These are phyloP conservation scores for Drosophila tani DNA, from an alignment of 1,140 invertebrate genomes.

Conservation along the genomic window DNA sequence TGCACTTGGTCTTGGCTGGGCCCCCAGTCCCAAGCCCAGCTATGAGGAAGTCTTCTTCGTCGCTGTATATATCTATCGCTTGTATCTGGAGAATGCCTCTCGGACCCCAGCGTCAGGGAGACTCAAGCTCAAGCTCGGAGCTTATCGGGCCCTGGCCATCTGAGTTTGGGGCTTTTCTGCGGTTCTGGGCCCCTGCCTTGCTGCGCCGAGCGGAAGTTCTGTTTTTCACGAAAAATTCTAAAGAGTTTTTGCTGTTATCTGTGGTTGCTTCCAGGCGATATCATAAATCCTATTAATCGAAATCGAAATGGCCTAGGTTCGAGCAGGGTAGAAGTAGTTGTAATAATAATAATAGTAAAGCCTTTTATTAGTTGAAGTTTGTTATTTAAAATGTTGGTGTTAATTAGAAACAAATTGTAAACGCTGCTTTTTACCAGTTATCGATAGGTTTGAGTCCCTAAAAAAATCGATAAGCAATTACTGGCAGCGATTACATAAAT, in stretches of 20 bases:
- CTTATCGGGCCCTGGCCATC: constrained; percentile 31
- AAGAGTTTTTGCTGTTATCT: constrained; percentile 23
- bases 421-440: neutral
- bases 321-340: neutral
- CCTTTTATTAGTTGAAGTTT: neutral
- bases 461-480: constrained; percentile 1
- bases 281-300: constrained; percentile 30
- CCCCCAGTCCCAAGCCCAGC: constrained; percentile 11
- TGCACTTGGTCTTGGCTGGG: constrained; percentile 25
- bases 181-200: neutral
- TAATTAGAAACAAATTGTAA: neutral
- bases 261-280: constrained; percentile 18
- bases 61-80: constrained; percentile 51
- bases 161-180: constrained; percentile 27
- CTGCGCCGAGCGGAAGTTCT: constrained; percentile 26
- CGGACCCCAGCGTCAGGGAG: constrained; percentile 9
- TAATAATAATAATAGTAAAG: too few species aligned
- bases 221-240: constrained; percentile 20
- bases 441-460: neutral
- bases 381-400: neutral
- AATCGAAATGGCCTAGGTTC: neutral
- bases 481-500: constrained; percentile 13
- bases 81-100: constrained; percentile 48
- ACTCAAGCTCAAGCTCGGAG: constrained; percentile 19
- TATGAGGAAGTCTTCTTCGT: constrained; percentile 61